These are phyloP conservation scores for Momotus momota DNA, from an alignment of 2,797 vertebrate species.

Conservation along the genomic window DNA sequence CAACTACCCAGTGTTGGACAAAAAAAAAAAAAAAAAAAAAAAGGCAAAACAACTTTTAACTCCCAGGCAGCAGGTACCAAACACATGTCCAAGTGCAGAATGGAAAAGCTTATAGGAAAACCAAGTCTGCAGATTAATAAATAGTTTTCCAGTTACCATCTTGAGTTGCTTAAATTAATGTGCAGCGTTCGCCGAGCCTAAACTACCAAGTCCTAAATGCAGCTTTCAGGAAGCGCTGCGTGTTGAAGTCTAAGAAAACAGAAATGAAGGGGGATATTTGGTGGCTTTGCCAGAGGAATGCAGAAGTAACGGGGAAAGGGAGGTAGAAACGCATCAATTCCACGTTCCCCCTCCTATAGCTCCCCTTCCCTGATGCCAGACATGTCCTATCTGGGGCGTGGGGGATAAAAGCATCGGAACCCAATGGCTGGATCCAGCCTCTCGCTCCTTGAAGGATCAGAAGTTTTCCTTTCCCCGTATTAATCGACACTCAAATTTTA, in stretches of 20 bases:
- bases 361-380: not conserved
- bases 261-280: not conserved
- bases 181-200: not conserved
- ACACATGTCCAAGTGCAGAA: not conserved
- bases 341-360: not conserved
- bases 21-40: not conserved
- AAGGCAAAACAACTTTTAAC: not conserved
- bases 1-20: not conserved
- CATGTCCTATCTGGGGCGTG: fast-evolving
- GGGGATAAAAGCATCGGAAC: fast-evolving
- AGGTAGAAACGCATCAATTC: not conserved
- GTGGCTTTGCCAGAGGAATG: not conserved
- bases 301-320: not conserved
- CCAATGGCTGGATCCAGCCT: not conserved
- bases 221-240: not conserved
- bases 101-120: not conserved
- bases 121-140: slow-evolving; percentile 13
- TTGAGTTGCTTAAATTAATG: slow-evolving; percentile 8
- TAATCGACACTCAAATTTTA: not conserved
- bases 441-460: not conserved
- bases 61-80: slow-evolving; percentile 5
- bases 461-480: not conserved
- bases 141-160: not conserved
- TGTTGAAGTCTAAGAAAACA: not conserved
- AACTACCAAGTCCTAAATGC: slow-evolving; percentile 5